These are phyloP conservation scores for Heteromyza rotundicornis DNA, from an alignment of 2,888 invertebrate genomes.

Conservation along the genomic window DNA sequence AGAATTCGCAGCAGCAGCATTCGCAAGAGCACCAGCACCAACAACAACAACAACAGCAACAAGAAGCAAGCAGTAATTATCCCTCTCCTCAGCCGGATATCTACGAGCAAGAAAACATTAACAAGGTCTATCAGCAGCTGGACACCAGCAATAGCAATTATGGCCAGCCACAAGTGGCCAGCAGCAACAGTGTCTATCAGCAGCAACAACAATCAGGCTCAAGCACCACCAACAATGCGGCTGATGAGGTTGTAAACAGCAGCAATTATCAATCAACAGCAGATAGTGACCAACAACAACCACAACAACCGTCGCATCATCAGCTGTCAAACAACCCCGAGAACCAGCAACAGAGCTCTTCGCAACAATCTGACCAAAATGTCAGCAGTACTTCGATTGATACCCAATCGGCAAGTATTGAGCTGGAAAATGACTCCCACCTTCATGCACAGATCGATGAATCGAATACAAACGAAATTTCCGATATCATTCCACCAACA, in stretches of 20 bases:
- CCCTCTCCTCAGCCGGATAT: constrained; percentile 27
- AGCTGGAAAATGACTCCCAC: constrained; percentile 46
- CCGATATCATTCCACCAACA: constrained; percentile 20
- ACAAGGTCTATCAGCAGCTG: constrained; percentile 50
- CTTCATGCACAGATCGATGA: constrained; percentile 34
- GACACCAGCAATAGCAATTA: constrained; percentile 31
- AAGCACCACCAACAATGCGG: not conserved
- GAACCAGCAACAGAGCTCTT: not conserved
- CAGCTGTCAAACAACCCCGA: not conserved
- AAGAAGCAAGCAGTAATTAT: not conserved
- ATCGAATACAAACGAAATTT: constrained; percentile 27
- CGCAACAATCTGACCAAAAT: constrained; percentile 4
- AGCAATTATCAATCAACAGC: not conserved
- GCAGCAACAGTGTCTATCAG: constrained; percentile 7
- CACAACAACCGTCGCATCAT: not conserved
- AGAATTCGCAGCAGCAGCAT: constrained; percentile 34
- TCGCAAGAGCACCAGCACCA: constrained; percentile 31
- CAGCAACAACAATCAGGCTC: constrained; percentile 5
- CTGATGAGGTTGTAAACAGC: not conserved
- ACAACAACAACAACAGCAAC: constrained; percentile 9
- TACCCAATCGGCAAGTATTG: constrained; percentile 36
- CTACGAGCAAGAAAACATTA: constrained; percentile 41
- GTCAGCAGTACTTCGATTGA: constrained; percentile 35
- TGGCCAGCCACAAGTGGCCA: not conserved
- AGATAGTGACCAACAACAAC: not conserved